Base-by-base conservation (phyloP, 2,113 vertebrate genomes). In the Emydocephalus ijimae region DNA sequence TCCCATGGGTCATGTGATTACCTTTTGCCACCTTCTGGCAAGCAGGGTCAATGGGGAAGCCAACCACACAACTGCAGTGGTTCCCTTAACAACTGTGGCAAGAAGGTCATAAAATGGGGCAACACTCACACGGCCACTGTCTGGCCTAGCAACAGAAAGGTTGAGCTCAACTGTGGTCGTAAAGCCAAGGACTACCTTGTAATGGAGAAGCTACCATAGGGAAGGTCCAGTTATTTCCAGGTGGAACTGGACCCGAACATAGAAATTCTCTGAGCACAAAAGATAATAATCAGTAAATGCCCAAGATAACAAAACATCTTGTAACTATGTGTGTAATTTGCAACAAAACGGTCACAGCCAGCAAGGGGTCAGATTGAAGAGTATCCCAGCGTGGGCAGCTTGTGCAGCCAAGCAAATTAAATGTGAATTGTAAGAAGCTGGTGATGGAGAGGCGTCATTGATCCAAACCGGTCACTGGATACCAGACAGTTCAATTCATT, bases 311-410 rank as follows among this genome's bases (percentile, higher is more conserved):
- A 90, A 90, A 90, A 92, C 29, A 12, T 92, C 89, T 89, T 55
- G 43, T 87, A 74, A 56, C 10, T 39, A 20, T 56, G 48, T 56
- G 7, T 0, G 39, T 57, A 91, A 88, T 89, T 91, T 29, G 52
- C 74, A 86, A n/a, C 29, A 93, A 92, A 64, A 56, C 18, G 20
- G 74, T 21, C 74, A 43, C 18, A 81, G 20, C 7, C 74, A 81
- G 74, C 1, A 2, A 5, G 74, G n/a, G 45, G 2, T 7, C 89
- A 56, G 57, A 64, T 85, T 94, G 87, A 3, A 61, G 94, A 3
- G 85, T 56, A 86, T 87, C 26, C 88, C 2, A 91, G 59, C 15
- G 69, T 90, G 61, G 56, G 55, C 94, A 91, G 85, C 91, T 74
- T 24, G 59, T 88, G 48, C 7, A 87, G 91, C 18, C 74, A 81